Base-by-base conservation (phyloP, 2,888 invertebrate genomes). In the Toxonevra muliebris region DNA sequence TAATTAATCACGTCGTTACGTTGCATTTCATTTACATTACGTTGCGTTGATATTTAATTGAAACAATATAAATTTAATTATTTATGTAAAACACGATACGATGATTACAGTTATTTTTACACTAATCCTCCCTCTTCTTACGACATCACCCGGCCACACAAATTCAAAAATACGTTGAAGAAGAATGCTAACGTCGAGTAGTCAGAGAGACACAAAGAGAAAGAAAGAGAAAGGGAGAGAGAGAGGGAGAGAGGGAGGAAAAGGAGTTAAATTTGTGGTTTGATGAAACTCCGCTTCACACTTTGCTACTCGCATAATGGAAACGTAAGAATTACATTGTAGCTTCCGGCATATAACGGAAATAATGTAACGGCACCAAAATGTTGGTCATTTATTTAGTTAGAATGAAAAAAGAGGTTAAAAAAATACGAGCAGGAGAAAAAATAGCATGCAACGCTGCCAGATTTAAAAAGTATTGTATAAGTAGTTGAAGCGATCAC, bases 1-100 rank as follows among this genome's bases (percentile, higher is more conserved):
- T 63, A 64, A 70, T 68, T 70, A 70, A 70, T 77, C 68, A 70
- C 62, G 50, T 59, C 70, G 63, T 54, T 60, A 52, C 66, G 54
- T 63, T 60, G 55, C 64, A 64, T 55, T 61, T 67, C 58, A 52
- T 52, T 62, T 59, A 12, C 58, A 13, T 43, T 42, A 13, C 19
- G 58, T n/a, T 65, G 48, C 50, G 15, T 7, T n/a, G 64, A 12
- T 57, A 40, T 65, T 61, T 66, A 68, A 70, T 70, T 66, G 68
- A 66, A 64, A 64, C 57, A 61, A 50, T 70, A 45, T 50, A 64
- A 60, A 19, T 64, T 64, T 68, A 60, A 68, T 70, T 70, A 70
- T 64, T 60, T 61, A 61, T 63, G 68, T 63, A 61, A 61, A 68
- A 61, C 65, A 61, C 63, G 66, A 63, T 48, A 64, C 61, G 54